Conservation (phyloP, 2,888 invertebrate genomes). For the Hyalella azteca region DNA sequence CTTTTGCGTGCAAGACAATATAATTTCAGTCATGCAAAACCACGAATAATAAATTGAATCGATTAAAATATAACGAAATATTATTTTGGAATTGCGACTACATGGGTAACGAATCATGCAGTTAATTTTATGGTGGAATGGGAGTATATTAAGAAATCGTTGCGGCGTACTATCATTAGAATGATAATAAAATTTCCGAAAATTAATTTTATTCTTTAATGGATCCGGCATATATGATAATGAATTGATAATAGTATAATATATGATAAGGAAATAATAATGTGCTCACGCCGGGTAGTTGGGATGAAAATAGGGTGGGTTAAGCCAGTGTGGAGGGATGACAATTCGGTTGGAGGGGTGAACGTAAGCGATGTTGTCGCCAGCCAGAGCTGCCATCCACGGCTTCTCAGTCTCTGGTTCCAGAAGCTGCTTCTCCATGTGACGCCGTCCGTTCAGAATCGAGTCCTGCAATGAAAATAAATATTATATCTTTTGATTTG, state of each 20-base stretch:
- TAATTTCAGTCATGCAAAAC: no score
- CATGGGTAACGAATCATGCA: no score
- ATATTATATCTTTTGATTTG: no score
- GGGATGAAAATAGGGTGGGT: constrained; percentile 64
- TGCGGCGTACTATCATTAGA: no score
- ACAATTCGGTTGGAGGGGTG: constrained; percentile 66
- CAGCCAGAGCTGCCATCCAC: constrained; percentile 62
- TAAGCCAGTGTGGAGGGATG: constrained; percentile 65
- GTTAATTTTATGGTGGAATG: no score
- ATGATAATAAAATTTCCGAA: no score
- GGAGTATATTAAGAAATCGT: no score
- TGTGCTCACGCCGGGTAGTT: constrained; percentile 64
- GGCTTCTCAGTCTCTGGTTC: constrained; percentile 63
- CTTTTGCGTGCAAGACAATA: no score
- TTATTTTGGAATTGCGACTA: no score
- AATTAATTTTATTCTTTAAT: no score
- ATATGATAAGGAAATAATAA: background rate
- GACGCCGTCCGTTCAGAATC: constrained; percentile 55
- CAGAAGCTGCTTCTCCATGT: constrained; percentile 63
- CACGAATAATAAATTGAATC: no score
- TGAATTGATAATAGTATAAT: background rate
- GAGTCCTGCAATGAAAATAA: constrained; percentile 49
- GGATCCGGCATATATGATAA: background rate
- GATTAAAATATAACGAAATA: no score
- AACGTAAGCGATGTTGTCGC: constrained; percentile 63